Evolutionary conservation across 2,113 vertebrate species (phyloP).

Genomic region (Tachuris rubrigastra): DNA sequence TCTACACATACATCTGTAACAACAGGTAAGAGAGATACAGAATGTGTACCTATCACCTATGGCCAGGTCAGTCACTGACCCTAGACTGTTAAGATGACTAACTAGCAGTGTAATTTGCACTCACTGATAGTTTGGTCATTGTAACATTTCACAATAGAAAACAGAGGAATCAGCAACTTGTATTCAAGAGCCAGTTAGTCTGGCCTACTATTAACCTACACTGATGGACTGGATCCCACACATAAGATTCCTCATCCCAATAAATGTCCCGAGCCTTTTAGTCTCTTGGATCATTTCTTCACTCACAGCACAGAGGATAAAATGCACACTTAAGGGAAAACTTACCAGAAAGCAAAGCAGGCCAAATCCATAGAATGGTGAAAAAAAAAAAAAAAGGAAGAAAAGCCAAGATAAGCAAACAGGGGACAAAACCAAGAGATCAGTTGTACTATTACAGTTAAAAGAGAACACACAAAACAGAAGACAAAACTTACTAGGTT

Average conservation of each 20-base stretch:
- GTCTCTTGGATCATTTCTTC: neutral
- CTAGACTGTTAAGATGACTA: neutral
- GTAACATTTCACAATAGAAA: neutral
- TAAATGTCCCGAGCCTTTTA: neutral
- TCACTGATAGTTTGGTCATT: neutral
- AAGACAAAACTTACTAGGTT: conserved; percentile 78
- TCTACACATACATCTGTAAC: neutral
- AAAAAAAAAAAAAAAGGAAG: conserved; percentile 23
- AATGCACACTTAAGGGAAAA: neutral
- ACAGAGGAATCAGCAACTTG: neutral
- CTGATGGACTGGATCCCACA: neutral
- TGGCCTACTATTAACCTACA: neutral
- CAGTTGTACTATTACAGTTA: neutral
- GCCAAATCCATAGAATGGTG: neutral
- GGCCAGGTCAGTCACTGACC: neutral
- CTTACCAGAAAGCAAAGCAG: conserved; percentile 16
- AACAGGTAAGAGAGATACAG: neutral
- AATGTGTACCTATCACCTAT: neutral
- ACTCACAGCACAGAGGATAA: neutral
- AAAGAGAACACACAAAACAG: neutral
- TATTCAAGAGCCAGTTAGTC: neutral
- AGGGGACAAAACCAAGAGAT: neutral
- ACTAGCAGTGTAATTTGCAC: neutral
- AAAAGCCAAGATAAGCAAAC: conserved; percentile 14
- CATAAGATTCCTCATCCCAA: neutral